Evolutionary conservation across 2,113 vertebrate species (phyloP), one percentile per base, ranked within the genome.

Genomic region (Agapornis roseicollis): DNA sequence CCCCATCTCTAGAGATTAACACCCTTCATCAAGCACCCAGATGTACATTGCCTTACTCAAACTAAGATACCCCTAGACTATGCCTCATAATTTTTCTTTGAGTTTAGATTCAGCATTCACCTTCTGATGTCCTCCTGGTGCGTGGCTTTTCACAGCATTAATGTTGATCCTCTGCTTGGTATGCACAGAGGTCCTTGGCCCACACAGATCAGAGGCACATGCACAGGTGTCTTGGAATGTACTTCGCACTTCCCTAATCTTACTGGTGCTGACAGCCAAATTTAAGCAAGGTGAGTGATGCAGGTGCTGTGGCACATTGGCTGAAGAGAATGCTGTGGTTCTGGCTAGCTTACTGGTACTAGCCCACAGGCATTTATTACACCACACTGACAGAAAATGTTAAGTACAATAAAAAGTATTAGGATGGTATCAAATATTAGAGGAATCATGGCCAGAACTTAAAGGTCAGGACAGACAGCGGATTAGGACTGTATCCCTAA

Each of bases 141-240:
- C 19, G 7, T 22, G 64, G 41, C 22, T 92, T 89, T 83, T 60
- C 58, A 80, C 10, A 42, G 23, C 46, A 42, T 55, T 72, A 37
- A 86, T 12, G 56, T 33, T 50, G 49, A 73, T 53, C 31, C 23
- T 78, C 71, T 69, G 42, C 53, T 65, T 80, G 24, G 42, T 66
- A 52, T 4, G n/a, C 42, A 58, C n/a, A 47, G 47, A 71, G 15
- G 17, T 64, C 55, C 17, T 69, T 56, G 74, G 61, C 33, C 56
- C 74, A 23, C 8, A 55, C 13, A 66, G 29, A 31, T 66, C 35
- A 71, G 41, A 56, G 11, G 33, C 24, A 64, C 60, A 17, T 4
- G 19, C 33, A 55, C 37, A 72, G 61, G 53, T 9, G 5, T 13
- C 37, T 58, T 20, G 11, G 19, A 39, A 9, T 0, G 1, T 18